Evolutionary conservation across 2,797 vertebrate genomes (phyloP), one percentile per base, ranked within the genome.

Genomic region (Gila robusta): DNA sequence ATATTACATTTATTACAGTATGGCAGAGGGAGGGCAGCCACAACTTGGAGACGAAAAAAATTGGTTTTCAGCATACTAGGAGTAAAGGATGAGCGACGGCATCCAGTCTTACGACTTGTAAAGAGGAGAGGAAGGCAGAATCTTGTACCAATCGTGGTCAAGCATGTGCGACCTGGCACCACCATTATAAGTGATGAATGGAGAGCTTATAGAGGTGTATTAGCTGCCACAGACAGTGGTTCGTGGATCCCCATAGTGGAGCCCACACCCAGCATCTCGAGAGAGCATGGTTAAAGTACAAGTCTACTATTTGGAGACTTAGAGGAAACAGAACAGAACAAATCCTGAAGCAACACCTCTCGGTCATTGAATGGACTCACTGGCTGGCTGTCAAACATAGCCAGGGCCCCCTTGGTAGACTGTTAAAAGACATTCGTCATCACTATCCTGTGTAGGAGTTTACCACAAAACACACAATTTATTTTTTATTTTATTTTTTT

Each of bases 281-380:
- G 72, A 74, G 72, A 74, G 47, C 71, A 49, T 49, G 71, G 44
- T 3, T 73, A 0, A 73, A 73, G n/a, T 73, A 73, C 71, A 73
- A 49, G 44, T 73, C 71, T 35, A 35, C 7, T 67, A 67, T 67
- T 67, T 32, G 28, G 64, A 67, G 64, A 19, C 62, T 64, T 72
- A n/a, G 35, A 72, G 23, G 39, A 8, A 72, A 72, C 41, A 73
- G 71, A 73, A 73, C 41, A 73, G 71, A 73, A 73, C 26, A 73
- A 49, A 47, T 47, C n/a, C n/a, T 74, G 41, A 73, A 73, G 44
- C 71, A 73, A 49, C 71, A 73, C 44, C 44, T 73, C 44, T 73
- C 71, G 2, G 71, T 73, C 44, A 49, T 73, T 73, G 71, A 73
- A 73, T 73, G 41, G 44, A 73, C 71, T 73, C 41, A 47, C 71